phyloP scores from a whole-genome alignment of 2,113 vertebrate genomes.

The Cyprinodon tularosa region DNA sequence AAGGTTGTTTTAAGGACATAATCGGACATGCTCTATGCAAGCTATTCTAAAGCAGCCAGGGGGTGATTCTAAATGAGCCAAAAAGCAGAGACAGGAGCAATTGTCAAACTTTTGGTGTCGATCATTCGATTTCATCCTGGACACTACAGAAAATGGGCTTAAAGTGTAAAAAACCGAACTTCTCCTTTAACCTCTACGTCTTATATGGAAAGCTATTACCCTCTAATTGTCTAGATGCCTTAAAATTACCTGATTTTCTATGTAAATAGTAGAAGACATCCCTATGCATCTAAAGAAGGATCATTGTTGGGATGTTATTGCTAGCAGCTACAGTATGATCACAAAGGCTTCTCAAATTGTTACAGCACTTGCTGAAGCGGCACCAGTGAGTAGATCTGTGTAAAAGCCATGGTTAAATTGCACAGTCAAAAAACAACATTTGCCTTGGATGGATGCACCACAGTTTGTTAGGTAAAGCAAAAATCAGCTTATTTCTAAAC shows the following conservation, averaged over 20 bases:
- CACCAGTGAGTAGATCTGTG: not conserved
- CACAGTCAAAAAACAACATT: not conserved
- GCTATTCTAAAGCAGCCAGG: too few relatives aligned
- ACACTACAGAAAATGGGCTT: too few relatives aligned
- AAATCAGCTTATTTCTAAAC: not conserved
- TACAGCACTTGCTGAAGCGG: not conserved
- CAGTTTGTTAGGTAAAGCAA: not conserved
- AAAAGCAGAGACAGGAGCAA: too few relatives aligned
- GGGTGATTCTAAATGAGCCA: too few relatives aligned
- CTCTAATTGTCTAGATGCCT: not conserved
- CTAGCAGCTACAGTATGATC: not conserved
- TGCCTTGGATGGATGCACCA: not conserved
- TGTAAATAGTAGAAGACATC: not conserved
- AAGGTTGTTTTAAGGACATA: too few relatives aligned
- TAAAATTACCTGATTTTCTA: not conserved
- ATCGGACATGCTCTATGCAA: too few relatives aligned
- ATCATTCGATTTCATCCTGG: too few relatives aligned
- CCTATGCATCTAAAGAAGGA: not conserved
- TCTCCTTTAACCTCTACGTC: not conserved
- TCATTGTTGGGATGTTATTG: not conserved
- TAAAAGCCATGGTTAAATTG: not conserved
- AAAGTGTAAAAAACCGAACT: too few relatives aligned
- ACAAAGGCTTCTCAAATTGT: not conserved
- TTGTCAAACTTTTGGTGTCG: too few relatives aligned
- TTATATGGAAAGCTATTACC: not conserved